These are phyloP conservation scores for Hoplodrina ambigua DNA, from an alignment of 2,888 invertebrate genomes.

Conservation along the genomic window DNA sequence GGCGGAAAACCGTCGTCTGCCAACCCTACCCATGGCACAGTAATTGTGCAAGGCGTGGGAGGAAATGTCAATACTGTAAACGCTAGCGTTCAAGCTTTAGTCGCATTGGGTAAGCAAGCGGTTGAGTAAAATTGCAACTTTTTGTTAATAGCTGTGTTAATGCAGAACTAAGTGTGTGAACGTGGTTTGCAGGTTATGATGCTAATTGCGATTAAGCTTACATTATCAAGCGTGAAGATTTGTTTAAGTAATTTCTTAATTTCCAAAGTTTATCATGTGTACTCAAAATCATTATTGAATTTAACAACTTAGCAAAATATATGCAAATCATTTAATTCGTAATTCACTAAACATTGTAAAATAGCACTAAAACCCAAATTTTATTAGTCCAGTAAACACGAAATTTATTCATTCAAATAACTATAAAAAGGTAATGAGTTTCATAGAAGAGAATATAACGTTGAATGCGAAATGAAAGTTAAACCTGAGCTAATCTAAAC, in stretches of 20 bases:
- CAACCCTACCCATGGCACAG: slow-evolving; percentile 17
- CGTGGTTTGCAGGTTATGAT: slow-evolving; percentile 11
- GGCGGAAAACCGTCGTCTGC: slow-evolving; percentile 14
- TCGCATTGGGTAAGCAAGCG: slow-evolving; percentile 19
- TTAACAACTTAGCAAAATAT: slow-evolving; percentile 8
- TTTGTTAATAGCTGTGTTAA: slow-evolving; percentile 12
- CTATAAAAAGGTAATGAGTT: slow-evolving; percentile 32
- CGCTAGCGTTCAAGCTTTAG: slow-evolving; percentile 15
- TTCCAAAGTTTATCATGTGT: slow-evolving; percentile 1
- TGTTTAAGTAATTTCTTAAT: not conserved
- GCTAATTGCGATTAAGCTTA: slow-evolving; percentile 13
- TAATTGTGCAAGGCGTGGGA: slow-evolving; percentile 24
- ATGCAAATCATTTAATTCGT: slow-evolving; percentile 18
- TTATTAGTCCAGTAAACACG: slow-evolving; percentile 28
- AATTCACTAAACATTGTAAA: slow-evolving; percentile 27
- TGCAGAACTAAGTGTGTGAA: slow-evolving; percentile 35
- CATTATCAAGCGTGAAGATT: slow-evolving; percentile 15
- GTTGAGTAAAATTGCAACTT: slow-evolving; percentile 5
- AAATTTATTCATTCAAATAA: slow-evolving; percentile 35
- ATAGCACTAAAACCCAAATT: slow-evolving; percentile 27
- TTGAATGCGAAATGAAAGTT: slow-evolving; percentile 33
- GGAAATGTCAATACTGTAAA: slow-evolving; percentile 37
- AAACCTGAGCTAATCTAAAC: slow-evolving; percentile 37
- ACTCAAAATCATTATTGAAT: slow-evolving; percentile 1
- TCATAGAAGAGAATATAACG: slow-evolving; percentile 17